Evolutionary conservation across 2,888 invertebrate species (phyloP).

Genomic region (Drosophila meridionalis): DNA sequence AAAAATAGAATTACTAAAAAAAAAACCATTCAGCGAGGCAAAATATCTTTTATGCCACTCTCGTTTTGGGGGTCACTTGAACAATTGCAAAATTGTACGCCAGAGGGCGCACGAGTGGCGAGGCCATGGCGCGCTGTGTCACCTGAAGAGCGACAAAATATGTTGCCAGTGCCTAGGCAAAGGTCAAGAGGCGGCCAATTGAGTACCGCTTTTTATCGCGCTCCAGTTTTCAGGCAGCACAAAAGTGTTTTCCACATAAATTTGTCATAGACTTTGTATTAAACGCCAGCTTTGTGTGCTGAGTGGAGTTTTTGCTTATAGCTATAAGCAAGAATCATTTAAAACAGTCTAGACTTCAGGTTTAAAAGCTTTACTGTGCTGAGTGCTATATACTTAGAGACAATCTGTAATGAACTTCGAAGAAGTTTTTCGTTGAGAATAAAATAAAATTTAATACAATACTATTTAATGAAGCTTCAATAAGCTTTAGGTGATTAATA

Average conservation of each 20-base stretch:
- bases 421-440: not conserved
- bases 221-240: slow-evolving; percentile 25
- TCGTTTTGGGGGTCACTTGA: slow-evolving; percentile 44
- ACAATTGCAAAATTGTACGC: slow-evolving; percentile 1
- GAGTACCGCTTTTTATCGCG: slow-evolving; percentile 35
- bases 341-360: not conserved
- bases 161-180: slow-evolving; percentile 26
- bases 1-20: slow-evolving; percentile 48
- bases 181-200: slow-evolving; percentile 57
- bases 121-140: slow-evolving; percentile 1
- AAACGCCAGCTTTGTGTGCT: not conserved
- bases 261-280: slow-evolving; percentile 13
- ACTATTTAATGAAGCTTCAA: too few species aligned
- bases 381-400: not conserved
- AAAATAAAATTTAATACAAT: too few species aligned
- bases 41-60: slow-evolving; percentile 39
- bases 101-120: slow-evolving; percentile 7
- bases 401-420: not conserved
- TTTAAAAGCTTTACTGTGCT: not conserved
- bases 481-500: too few species aligned
- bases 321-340: not conserved
- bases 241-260: slow-evolving; percentile 25
- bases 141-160: slow-evolving; percentile 18
- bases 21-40: slow-evolving; percentile 27
- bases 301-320: not conserved